Conservation (phyloP, 2,797 vertebrate genomes). For the Parauchenoglanis punctatus region DNA sequence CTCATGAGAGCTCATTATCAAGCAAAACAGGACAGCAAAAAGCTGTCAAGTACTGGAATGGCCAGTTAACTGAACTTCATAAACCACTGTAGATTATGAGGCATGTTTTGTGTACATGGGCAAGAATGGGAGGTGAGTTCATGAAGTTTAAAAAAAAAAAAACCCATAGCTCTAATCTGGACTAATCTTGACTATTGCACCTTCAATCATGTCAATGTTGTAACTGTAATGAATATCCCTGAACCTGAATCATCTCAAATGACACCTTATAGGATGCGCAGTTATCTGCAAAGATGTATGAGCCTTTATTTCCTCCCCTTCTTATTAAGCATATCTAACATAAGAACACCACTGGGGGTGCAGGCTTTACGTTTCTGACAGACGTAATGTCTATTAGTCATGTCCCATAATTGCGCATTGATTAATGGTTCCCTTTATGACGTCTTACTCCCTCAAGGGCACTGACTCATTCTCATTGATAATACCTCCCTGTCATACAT, state of each 20-base stretch:
- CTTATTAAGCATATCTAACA: neutral
- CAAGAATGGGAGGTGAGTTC: neutral
- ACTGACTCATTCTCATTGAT: constrained; percentile 32
- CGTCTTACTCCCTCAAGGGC: neutral
- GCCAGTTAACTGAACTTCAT: neutral
- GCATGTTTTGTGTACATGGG: neutral
- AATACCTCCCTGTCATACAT: neutral
- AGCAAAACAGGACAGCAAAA: neutral
- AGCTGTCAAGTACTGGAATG: neutral
- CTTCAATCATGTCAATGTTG: neutral
- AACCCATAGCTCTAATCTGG: neutral
- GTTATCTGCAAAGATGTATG: neutral
- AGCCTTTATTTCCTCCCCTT: neutral
- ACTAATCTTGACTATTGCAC: neutral
- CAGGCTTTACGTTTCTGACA: neutral
- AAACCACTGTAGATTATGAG: neutral
- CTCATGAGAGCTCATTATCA: neutral
- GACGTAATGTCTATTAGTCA: neutral
- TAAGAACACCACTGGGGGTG: neutral
- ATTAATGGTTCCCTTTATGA: constrained; percentile 28
- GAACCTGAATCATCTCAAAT: neutral
- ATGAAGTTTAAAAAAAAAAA: neutral
- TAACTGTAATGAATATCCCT: neutral
- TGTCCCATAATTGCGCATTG: neutral
- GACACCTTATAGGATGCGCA: neutral